Percentiles rank a stretch among this genome's conserved stretches.
Conservation (phyloP, 1,140 invertebrate genomes). For the Odontomachus brunneus region DNA sequence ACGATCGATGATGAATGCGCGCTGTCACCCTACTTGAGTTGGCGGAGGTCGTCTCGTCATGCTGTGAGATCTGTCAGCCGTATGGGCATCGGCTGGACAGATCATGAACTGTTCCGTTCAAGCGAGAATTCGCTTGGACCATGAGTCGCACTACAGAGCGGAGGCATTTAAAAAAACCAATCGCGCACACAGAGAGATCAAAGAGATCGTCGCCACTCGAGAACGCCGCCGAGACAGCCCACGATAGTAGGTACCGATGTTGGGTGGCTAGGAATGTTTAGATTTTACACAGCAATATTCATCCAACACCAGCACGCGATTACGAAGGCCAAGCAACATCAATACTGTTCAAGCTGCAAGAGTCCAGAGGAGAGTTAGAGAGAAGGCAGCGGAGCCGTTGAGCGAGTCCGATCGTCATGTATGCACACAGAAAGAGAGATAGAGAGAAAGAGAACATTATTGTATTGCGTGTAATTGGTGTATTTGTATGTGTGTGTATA, state of each 20-base stretch:
- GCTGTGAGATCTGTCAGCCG: slow-evolving; percentile 23
- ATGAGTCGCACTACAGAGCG: slow-evolving; percentile 20
- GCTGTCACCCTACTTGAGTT: slow-evolving; percentile 45
- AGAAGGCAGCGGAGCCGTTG: slow-evolving; percentile 62
- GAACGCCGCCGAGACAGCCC: slow-evolving; percentile 51
- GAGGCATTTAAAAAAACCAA: slow-evolving; percentile 1
- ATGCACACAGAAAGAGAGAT: slow-evolving; percentile 75
- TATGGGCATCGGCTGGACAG: slow-evolving; percentile 29
- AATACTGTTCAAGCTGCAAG: slow-evolving; percentile 82
- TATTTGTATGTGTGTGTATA: not conserved
- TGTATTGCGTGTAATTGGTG: slow-evolving; percentile 23
- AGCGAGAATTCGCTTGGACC: slow-evolving; percentile 17
- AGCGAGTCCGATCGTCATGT: slow-evolving; percentile 67
- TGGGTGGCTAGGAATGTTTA: slow-evolving; percentile 68
- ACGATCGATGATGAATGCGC: slow-evolving; percentile 49
- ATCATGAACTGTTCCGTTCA: slow-evolving; percentile 30
- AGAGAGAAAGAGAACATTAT: slow-evolving; percentile 63
- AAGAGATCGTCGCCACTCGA: slow-evolving; percentile 27
- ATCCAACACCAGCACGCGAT: slow-evolving; percentile 74
- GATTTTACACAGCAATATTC: slow-evolving; percentile 70
- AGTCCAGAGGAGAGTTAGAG: slow-evolving; percentile 74
- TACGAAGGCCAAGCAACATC: slow-evolving; percentile 83
- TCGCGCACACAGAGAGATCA: slow-evolving; percentile 20
- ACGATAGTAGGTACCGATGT: slow-evolving; percentile 26
- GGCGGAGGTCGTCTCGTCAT: slow-evolving; percentile 14